Percentiles rank a stretch among this genome's conserved stretches.
These are phyloP conservation scores for Calameuta filiformis DNA, from an alignment of 2,888 invertebrate species.

Conservation along the genomic window DNA sequence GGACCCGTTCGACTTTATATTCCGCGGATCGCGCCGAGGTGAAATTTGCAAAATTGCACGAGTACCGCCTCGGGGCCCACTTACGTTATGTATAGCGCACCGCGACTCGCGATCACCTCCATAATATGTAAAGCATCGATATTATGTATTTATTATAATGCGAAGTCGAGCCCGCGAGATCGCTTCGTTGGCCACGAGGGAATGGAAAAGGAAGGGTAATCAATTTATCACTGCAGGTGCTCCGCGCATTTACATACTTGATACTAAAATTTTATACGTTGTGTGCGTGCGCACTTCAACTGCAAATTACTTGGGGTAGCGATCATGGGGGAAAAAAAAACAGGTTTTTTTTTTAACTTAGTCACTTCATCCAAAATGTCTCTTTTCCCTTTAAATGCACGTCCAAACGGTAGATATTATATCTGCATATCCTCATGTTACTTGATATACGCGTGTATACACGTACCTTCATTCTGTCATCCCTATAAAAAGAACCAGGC, in stretches of 20 bases:
- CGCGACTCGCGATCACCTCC: not conserved
- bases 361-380: not conserved
- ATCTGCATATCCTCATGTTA: not conserved
- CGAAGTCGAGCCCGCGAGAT: conserved; percentile 32
- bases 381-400: not conserved
- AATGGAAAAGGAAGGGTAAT: conserved; percentile 44
- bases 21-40: conserved; percentile 27
- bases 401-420: not conserved
- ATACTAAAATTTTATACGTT: conserved; percentile 18
- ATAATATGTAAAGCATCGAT: conserved; percentile 55
- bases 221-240: conserved; percentile 64
- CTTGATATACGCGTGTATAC: not conserved
- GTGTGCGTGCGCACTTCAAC: not conserved
- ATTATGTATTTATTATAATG: conserved; percentile 62
- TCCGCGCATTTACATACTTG: conserved; percentile 59
- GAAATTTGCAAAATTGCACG: conserved; percentile 47
- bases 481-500: not conserved
- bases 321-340: not conserved
- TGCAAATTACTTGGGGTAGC: not conserved
- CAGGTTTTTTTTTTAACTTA: not conserved
- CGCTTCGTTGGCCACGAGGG: conserved; percentile 23
- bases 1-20: not conserved
- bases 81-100: not conserved
- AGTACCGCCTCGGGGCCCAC: not conserved
- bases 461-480: not conserved